Conservation (phyloP, 1,140 invertebrate genomes). For the Cotesia chilonis region DNA sequence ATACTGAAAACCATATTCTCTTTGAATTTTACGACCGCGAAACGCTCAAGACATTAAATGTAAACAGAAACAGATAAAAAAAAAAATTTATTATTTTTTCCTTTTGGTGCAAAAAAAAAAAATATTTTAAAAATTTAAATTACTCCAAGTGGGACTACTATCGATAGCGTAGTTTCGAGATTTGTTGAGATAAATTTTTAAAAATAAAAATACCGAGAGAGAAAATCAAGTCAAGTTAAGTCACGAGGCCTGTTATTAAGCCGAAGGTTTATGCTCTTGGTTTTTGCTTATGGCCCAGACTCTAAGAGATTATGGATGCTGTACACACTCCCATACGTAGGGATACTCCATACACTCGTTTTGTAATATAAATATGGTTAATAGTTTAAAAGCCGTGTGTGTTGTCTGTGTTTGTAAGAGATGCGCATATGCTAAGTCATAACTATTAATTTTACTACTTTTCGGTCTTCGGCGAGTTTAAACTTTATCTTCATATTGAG, state of each 20-base stretch:
- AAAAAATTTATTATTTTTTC: not conserved
- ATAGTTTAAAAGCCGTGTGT: conserved; percentile 65
- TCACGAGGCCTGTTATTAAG: conserved; percentile 64
- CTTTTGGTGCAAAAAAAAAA: too few species aligned
- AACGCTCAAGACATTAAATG: conserved; percentile 37
- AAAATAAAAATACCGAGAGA: conserved; percentile 33
- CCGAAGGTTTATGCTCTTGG: conserved; percentile 61
- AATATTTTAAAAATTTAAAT: too few species aligned
- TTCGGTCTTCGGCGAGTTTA: conserved; percentile 36
- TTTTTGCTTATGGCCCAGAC: conserved; percentile 53
- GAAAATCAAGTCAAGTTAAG: conserved; percentile 48
- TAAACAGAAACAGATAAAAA: conserved; percentile 29
- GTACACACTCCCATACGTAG: too few species aligned
- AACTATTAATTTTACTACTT: conserved; percentile 63
- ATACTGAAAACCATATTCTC: conserved; percentile 51
- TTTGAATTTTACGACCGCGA: conserved; percentile 57
- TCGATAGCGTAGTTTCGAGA: not conserved
- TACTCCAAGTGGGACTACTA: too few species aligned
- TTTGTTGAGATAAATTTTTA: conserved; percentile 5
- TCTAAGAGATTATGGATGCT: conserved; percentile 37
- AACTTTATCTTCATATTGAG: not conserved
- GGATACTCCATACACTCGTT: conserved; percentile 41
- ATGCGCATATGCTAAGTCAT: conserved; percentile 62
- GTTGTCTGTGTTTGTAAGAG: conserved; percentile 16
- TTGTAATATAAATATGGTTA: conserved; percentile 66